Base-by-base conservation (phyloP, 2,888 invertebrate species). In the Rhyacophila evoluta region DNA sequence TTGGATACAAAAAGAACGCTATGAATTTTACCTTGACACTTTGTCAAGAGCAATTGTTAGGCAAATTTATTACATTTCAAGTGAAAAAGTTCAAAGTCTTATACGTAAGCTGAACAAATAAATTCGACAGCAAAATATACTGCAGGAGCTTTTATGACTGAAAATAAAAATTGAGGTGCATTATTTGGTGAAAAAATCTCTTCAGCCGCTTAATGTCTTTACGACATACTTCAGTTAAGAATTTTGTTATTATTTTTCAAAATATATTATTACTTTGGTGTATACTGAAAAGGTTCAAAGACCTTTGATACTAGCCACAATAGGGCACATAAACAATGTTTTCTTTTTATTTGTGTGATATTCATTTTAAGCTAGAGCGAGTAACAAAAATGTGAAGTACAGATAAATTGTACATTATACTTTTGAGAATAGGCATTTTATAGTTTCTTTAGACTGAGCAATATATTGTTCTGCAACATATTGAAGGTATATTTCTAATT, bases 51-150 rank as follows among this genome's bases (percentile, higher is more conserved):
- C 25, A 15, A 25, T 55, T 55, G 55, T 55, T 25, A 25, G 12
- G 25, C 10, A 55, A 55, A 55, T 55, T 55, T 55, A 55, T 25
- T 55, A 55, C 55, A 8, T 55, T 41, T 41, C 41, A 41, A 41
- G 19, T 25, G 55, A 8, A 19, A 19, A 55, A 15, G 2, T 25
- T 55, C 1, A 55, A 25, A 55, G 55, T 25, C 19, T 55, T 55
- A 6, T 19, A 25, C 6, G 19, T 8, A 25, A 25, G 12, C 19
- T 10, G 19, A 55, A 1, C 12, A 8, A 25, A 25, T 55, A 55
- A 55, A 55, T 55, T 25, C 55, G 19, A 55, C 15, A 8, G 19
- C 55, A 55, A 55, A 1, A 55, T 8, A 55, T 55, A 55, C 19
- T 25, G 55, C 25, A 19, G 55, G 19, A 15, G 12, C 19, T 55